phyloP scores from a whole-genome alignment of 2,113 vertebrate species.

The Lontra canadensis region DNA sequence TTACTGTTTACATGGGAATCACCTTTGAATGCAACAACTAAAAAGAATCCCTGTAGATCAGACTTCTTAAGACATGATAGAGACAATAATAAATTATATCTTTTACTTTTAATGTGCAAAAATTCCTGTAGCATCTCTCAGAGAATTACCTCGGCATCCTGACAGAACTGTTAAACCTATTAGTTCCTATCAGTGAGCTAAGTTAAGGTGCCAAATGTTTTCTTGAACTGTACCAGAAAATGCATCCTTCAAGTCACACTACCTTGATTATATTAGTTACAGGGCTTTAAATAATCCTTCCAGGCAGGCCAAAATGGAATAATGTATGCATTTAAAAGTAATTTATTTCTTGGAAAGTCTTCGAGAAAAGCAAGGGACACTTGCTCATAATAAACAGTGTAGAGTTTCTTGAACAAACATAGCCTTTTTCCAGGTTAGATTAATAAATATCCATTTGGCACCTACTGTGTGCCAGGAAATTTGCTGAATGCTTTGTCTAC shows the following conservation, averaged over 20 bases:
- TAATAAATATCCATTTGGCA: neutral
- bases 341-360: constrained; percentile 49
- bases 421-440: neutral
- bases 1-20: constrained; percentile 21
- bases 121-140: neutral
- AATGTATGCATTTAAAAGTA: constrained; percentile 35
- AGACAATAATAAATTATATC: constrained; percentile 16
- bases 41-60: constrained; percentile 15
- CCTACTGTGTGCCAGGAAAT: neutral
- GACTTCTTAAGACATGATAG: neutral
- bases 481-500: neutral
- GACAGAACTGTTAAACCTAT: constrained; percentile 53
- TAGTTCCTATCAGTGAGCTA: constrained; percentile 46
- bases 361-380: neutral
- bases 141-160: constrained; percentile 18
- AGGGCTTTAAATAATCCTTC: constrained; percentile 7
- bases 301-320: neutral
- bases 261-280: constrained; percentile 45
- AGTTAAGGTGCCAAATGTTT: constrained; percentile 56
- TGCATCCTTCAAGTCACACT: constrained; percentile 38
- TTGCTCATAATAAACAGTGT: neutral
- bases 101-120: neutral
- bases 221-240: constrained; percentile 5
- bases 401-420: neutral
- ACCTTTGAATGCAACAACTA: neutral